Base-by-base conservation (phyloP, 2,888 invertebrate species). In the Notocelia uddmanniana region DNA sequence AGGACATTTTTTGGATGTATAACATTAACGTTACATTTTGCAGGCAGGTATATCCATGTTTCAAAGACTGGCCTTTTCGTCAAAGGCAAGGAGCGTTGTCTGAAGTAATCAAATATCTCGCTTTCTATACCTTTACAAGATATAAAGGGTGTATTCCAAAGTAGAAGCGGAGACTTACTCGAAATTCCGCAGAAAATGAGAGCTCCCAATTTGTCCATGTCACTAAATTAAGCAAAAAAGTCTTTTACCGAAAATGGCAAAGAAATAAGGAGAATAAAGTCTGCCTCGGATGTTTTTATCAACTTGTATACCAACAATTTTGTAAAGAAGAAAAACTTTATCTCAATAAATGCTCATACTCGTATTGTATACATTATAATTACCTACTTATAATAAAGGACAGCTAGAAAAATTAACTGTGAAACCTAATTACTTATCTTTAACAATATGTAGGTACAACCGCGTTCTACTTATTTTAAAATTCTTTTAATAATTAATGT, bases 51-150 rank as follows among this genome's bases (percentile, higher is more conserved):
- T 23, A 62, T 21, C 63, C 15, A 31, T 21, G 50, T 26, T 19
- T 19, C 21, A 34, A 52, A 63, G 19, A 26, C 45, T 45, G 45
- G n/a, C 23, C 9, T 8, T 18, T 18, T 48, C 31, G 62, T 62
- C 19, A 63, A 63, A 63, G 50, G 31, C 50, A 63, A 63, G 50
- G 31, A 63, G 18, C 26, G n/a, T n/a, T 21, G 19, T 31, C 11
- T 21, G 19, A 63, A 63, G 50, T 52, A 63, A 63, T 63, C 63
- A 52, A 62, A 31, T 52, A 31, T 34, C 21, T 52, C 34, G 13
- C 15, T 63, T 52, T 50, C 41, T 50, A 62, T 48, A 50, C 31
- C 31, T 50, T 52, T 63, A 8, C 31, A 31, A 31, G 48, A 13
- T 48, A 48, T 31, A 23, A 45, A 48, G 48, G 26, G 19, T 6